Conservation (phyloP, 2,797 vertebrate species). For the Podargus strigoides region DNA sequence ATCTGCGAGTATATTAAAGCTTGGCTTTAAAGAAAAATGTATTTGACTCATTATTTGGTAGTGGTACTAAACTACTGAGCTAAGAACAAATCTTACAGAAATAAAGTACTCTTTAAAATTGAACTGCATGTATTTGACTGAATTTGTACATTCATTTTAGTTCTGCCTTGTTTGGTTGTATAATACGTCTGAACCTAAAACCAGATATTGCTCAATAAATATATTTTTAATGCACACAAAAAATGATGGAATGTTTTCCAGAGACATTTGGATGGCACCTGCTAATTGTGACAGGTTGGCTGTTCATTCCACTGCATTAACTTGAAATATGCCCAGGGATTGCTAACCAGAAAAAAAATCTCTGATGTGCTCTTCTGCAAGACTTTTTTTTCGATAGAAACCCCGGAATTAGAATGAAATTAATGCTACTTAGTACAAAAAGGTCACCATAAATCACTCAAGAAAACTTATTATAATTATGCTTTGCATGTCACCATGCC, state of each 20-base stretch:
- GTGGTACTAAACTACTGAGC: background rate
- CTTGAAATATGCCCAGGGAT: background rate
- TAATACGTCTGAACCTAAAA: background rate
- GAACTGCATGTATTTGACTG: slow-evolving; percentile 2
- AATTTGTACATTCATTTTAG: background rate
- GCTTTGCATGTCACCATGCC: background rate
- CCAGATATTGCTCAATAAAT: background rate
- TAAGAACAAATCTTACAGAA: slow-evolving; percentile 2
- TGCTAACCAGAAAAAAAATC: background rate
- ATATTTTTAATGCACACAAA: background rate
- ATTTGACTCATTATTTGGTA: slow-evolving; percentile 16
- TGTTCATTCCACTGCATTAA: background rate
- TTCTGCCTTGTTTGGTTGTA: background rate
- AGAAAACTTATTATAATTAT: background rate
- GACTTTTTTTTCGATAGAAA: background rate
- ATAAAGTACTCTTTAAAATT: slow-evolving; percentile 3
- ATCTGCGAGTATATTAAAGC: background rate
- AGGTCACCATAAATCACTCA: background rate
- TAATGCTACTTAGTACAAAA: background rate
- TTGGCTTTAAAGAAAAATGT: background rate
- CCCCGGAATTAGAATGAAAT: background rate
- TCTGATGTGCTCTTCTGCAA: background rate
- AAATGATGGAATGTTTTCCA: background rate
- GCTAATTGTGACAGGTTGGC: slow-evolving; percentile 9
- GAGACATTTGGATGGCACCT: background rate